Base-by-base conservation (phyloP, 2,113 vertebrate species). In the Lamprotornis superbus region DNA sequence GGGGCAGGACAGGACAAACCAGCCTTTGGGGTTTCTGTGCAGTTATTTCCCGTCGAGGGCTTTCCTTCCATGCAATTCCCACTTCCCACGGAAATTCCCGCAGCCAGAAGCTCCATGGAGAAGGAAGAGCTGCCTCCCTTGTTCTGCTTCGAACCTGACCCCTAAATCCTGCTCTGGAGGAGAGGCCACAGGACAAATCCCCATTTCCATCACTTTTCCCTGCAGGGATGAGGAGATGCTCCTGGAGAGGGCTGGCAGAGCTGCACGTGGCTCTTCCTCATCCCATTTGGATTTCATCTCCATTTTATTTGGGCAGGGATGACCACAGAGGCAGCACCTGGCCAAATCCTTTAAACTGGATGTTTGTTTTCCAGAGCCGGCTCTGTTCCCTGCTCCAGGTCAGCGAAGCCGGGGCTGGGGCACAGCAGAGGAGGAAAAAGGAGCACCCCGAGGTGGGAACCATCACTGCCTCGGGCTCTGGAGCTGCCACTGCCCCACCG, bases 61-160 rank as follows among this genome's bases (percentile, higher is more conserved):
- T 55, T 77, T 63, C 44, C 25, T 53, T 24, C 50, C 35, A 1
- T 30, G 44, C 35, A 15, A 3, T 89, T 46, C 33, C 55, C 35
- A 4, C 35, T 44, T 46, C 4, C 52, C 30, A 2, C 0, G 4
- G 60, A 11, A 23, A 81, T 24, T 83, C 68, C 40, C 2, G 9
- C 35, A 65, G 57, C 6, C 10, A 30, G 46, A 30, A 47, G 3
- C 30, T 30, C 31, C 13, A 2, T 0, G 1, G 17, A 12, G 59
- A 61, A 33, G 30, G 35, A 50, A 5, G n/a, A 71, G 31, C n/a
- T 44, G 37, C 56, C 21, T 33, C 42, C 28, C 56, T 25, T 7
- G 23, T 30, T 18, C 68, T 55, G 61, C 40, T 60, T 16, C 17
- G 90, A 57, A 5, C 44, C 44, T 35, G 40, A 12, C 61, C 49